Base-by-base conservation (phyloP, 2,113 vertebrate genomes). In the Colaptes auratus region DNA sequence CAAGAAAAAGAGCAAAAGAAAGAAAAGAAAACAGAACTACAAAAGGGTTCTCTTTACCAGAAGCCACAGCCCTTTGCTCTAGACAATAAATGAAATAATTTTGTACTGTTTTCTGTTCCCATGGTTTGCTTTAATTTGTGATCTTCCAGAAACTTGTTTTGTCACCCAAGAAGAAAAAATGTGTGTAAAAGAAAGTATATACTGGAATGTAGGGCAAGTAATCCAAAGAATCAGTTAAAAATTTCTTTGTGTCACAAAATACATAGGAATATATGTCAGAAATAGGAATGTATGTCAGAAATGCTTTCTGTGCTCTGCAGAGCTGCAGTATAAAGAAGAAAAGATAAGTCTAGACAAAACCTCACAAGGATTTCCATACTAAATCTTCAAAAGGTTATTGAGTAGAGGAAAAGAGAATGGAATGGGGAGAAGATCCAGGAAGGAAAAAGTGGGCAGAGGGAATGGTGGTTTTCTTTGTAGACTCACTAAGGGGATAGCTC, bases 11-110 rank as follows among this genome's bases (percentile, higher is more conserved):
- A 39, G 39, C 39, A 39, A 39, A 39, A 39, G 39, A 39, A 39
- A 39, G 19, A 24, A 25, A 24, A 24, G 24, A 52, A 52, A 10
- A 12, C 23, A 58, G 59, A 74, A 56, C 92, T 88, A 73, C 87
- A 87, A 92, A 89, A 86, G 88, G 58, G 73, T 92, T 81, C 66
- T 82, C 50, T 74, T 86, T 77, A 95, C 36, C 82, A 92, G 69
- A 93, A 93, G 80, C 60, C 73, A 89, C 77, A 71, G 63, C 31
- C 27, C 31, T 94, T 88, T 88, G 93, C 71, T 96, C 63, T 81
- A 90, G 76, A 70, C 70, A 91, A 60, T 88, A 91, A 92, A 92
- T 66, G 58, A 84, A 96, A 86, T 87, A 88, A 89, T 83, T 83
- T 88, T 71, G 58, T 83, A 46, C 88, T 77, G 75, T 56, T 95